Evolutionary conservation across 2,113 vertebrate species (phyloP), one percentile per base, ranked within the genome.

Genomic region (Phocoena phocoena): DNA sequence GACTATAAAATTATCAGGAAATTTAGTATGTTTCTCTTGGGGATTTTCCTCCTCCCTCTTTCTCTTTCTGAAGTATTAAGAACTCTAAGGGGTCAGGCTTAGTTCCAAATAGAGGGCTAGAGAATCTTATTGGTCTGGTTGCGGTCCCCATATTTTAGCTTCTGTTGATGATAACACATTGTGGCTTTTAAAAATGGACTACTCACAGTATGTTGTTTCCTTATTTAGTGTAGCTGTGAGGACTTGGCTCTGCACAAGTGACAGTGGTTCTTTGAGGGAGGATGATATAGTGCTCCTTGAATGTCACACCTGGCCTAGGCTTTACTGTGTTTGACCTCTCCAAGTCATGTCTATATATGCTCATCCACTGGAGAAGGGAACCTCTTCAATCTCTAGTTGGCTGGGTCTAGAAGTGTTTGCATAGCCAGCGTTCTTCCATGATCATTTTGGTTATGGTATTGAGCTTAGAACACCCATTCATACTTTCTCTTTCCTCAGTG

Each of bases 1-100:
- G 33, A 85, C 17, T 92, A 44, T 81, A 73, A 94, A 88, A 86
- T 96, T 95, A 93, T 94, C 28, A 93, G 63, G 63, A 77, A 97
- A 87, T 96, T 83, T 90, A 82, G 13, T 58, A 70, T 84, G 38
- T 93, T 36, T 93, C 41, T 76, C 23, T 90, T 96, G 62, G 73
- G 81, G 31, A 12, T n/a, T 68, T 90, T 88, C 31, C 33, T 90
- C 31, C 38, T 82, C 1, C 1, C 17, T 60, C 13, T 86, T 94
- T 96, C 23, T 47, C n/a, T 67, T 91, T 80, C 50, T 92, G 17
- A 83, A 82, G 21, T 92, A 86, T 93, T 77, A 79, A 83, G 84
- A 87, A 67, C 28, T 83, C 28, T 50, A 53, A 87, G 47, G 8
- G 26, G 10, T 94, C 71, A 85, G 71, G 55, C 73, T 96, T 94